These are phyloP conservation scores for Trachymyrmex cornetzi DNA, from an alignment of 1,140 invertebrate species.

Conservation along the genomic window DNA sequence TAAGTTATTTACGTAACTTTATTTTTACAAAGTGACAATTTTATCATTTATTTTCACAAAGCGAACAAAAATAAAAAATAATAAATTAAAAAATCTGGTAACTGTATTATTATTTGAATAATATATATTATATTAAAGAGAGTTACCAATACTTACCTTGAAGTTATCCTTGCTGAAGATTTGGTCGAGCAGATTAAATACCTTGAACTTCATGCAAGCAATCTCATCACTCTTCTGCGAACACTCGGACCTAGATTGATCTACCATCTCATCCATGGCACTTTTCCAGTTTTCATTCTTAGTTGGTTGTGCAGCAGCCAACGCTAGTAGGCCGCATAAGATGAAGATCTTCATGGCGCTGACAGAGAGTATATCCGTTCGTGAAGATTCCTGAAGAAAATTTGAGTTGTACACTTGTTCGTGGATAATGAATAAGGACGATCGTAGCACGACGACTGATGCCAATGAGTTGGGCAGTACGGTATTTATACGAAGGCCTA, in stretches of 20 bases:
- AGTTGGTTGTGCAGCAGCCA: constrained; percentile 88
- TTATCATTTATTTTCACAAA: background rate
- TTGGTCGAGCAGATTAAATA: constrained; percentile 92
- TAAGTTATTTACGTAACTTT: background rate
- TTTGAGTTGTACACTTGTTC: constrained; percentile 21
- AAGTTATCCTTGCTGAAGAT: constrained; percentile 92
- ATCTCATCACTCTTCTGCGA: constrained; percentile 91
- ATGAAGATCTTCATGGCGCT: constrained; percentile 79
- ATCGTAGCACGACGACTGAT: constrained; percentile 83
- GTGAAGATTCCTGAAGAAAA: constrained; percentile 26
- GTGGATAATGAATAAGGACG: constrained; percentile 68
- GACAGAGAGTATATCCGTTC: constrained; percentile 30
- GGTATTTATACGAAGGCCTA: constrained; percentile 85
- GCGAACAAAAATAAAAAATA: background rate
- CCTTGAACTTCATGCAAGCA: constrained; percentile 93
- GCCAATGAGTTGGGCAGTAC: constrained; percentile 79
- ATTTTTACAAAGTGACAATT: background rate
- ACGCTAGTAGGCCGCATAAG: constrained; percentile 78
- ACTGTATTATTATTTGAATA: background rate
- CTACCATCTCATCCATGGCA: constrained; percentile 90
- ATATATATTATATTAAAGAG: background rate
- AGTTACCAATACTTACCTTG: constrained; percentile 87
- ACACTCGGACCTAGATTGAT: constrained; percentile 91
- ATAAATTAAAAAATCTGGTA: background rate
- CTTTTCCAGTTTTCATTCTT: constrained; percentile 90